Conservation (phyloP, 1,140 invertebrate genomes). For the Euura saliciscinereae region DNA sequence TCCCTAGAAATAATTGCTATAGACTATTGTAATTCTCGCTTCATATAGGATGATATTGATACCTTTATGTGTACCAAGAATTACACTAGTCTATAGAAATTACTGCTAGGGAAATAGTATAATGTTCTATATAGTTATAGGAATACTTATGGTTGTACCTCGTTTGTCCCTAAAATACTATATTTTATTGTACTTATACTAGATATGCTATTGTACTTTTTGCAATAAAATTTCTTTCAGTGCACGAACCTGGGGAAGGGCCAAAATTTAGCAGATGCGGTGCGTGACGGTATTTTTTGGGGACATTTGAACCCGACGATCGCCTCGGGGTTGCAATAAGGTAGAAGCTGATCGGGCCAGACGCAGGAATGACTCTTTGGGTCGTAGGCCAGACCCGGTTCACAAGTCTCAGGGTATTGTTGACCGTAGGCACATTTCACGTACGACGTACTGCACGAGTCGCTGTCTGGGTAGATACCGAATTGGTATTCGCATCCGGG, state of each 20-base stretch:
- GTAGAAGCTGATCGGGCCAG: conserved; percentile 88
- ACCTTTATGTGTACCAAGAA: too few relatives aligned
- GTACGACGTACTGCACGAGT: conserved; percentile 83
- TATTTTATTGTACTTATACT: too few relatives aligned
- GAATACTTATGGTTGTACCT: too few relatives aligned
- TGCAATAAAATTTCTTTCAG: too few relatives aligned
- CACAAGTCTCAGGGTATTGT: conserved; percentile 79
- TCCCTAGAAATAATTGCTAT: too few relatives aligned
- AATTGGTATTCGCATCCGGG: conserved; percentile 89
- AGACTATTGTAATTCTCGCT: too few relatives aligned
- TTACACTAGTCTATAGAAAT: too few relatives aligned
- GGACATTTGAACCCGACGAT: conserved; percentile 86
- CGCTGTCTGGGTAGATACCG: conserved; percentile 81
- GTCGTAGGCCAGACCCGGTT: conserved; percentile 87
- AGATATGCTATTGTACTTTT: too few relatives aligned
- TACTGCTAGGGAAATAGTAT: too few relatives aligned
- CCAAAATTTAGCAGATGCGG: conserved; percentile 84
- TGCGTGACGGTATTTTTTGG: conserved; percentile 77
- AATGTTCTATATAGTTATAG: too few relatives aligned
- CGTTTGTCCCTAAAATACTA: too few relatives aligned
- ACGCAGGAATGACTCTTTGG: conserved; percentile 88
- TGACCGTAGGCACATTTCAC: conserved; percentile 85
- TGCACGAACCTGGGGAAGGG: conserved; percentile 76
- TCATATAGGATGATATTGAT: too few relatives aligned
- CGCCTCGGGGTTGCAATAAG: conserved; percentile 86